Percentiles rank a stretch among this genome's conserved stretches.
Evolutionary conservation across 2,888 invertebrate genomes (phyloP).

Genomic region (Calameuta idolon): DNA sequence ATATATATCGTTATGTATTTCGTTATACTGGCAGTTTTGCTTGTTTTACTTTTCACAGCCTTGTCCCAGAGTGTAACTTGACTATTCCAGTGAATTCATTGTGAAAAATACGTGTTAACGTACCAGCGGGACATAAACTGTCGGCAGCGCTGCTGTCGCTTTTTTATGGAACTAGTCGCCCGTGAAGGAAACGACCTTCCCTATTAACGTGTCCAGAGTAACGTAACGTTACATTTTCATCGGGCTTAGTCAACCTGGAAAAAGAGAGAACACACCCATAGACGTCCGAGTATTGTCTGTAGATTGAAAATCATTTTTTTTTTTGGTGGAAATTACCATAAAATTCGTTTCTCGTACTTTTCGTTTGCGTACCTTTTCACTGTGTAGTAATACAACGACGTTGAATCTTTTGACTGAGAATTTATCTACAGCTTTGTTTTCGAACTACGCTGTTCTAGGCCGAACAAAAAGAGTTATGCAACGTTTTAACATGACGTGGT

Average conservation of each 20-base stretch:
- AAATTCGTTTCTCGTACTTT: background rate
- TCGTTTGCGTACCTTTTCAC: background rate
- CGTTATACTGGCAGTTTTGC: background rate
- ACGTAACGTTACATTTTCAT: background rate
- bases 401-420: background rate
- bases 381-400: too few species aligned
- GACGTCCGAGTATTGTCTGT: background rate
- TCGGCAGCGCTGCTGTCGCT: background rate
- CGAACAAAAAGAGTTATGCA: constrained; percentile 43
- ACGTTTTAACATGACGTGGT: constrained; percentile 19
- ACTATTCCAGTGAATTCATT: background rate
- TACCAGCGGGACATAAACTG: background rate
- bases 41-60: background rate
- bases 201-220: background rate
- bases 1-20: background rate
- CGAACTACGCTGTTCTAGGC: background rate
- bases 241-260: background rate
- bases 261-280: background rate
- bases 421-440: background rate
- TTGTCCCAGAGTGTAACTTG: background rate
- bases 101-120: background rate
- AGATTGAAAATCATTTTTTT: background rate
- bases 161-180: background rate
- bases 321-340: background rate
- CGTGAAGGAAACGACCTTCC: constrained; percentile 30